These are phyloP conservation scores for Phyllotis vaccarum DNA, from an alignment of 2,797 vertebrate species.

Conservation along the genomic window DNA sequence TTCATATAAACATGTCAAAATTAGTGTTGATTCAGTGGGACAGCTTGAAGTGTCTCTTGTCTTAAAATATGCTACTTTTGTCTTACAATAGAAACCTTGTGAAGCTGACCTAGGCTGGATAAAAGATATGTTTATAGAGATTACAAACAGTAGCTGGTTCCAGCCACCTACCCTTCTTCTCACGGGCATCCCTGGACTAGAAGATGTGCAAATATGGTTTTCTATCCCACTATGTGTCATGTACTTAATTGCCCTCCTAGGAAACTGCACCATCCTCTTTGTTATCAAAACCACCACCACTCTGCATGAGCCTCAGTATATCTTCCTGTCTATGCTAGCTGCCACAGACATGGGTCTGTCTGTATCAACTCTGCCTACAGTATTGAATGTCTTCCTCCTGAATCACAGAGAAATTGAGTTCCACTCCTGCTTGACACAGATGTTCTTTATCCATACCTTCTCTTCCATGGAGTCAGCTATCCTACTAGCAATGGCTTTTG, in stretches of 20 bases:
- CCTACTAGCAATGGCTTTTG: slow-evolving; percentile 87
- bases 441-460: slow-evolving; percentile 83
- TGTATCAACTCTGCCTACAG: slow-evolving; percentile 75
- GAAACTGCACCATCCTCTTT: slow-evolving; percentile 71
- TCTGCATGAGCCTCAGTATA: slow-evolving; percentile 77
- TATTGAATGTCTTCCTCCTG: slow-evolving; percentile 74
- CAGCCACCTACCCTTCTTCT: slow-evolving; percentile 62
- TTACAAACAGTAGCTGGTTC: slow-evolving; percentile 66
- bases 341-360: slow-evolving; percentile 69
- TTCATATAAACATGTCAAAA: background rate
- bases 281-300: slow-evolving; percentile 63
- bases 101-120: background rate
- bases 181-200: slow-evolving; percentile 71
- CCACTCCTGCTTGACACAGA: slow-evolving; percentile 71
- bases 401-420: slow-evolving; percentile 71
- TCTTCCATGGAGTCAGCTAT: slow-evolving; percentile 82
- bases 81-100: slow-evolving; percentile 7
- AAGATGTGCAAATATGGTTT: slow-evolving; percentile 64
- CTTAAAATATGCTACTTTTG: background rate
- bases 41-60: background rate
- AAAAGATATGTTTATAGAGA: slow-evolving; percentile 12
- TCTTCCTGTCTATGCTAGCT: slow-evolving; percentile 77
- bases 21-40: background rate
- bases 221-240: slow-evolving; percentile 61
- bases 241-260: slow-evolving; percentile 49